Evolutionary conservation across 2,113 vertebrate genomes (phyloP), one percentile per base, ranked within the genome.

Genomic region (Protobothrops mucrosquamatus): DNA sequence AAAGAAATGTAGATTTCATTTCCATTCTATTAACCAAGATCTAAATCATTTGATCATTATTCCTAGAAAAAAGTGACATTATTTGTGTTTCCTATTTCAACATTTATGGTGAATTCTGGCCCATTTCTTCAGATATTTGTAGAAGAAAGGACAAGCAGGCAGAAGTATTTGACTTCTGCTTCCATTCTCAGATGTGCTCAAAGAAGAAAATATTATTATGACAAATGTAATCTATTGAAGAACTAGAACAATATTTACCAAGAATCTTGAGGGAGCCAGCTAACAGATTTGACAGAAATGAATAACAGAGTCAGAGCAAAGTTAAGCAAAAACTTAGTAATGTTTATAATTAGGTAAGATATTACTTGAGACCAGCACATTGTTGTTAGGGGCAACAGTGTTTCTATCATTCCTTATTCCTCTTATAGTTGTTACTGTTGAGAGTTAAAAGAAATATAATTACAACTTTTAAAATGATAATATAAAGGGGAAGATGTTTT

Each of bases 281-380:
- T 43, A 69, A 87, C 88, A 95, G 74, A 92, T 92, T 91, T 93
- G 61, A 92, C 24, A 93, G 90, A 94, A 94, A 85, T 88, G 0
- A 74, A 94, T 94, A 92, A 18, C 86, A 59, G 88, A 94, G 0
- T 0, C 24, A 90, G 7, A 81, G 69, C 3, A 94, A 95, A 96
- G 93, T 95, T 92, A 94, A 96, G 88, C 85, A 6, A 89, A 43
- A 96, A 95, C 88, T 96, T 61, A 88, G 4, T 3, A 48, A 87
- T n/a, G 24, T 57, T 43, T 74, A 22, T 23, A 81, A 61, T 85
- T 85, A 93, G 56, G 10, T 12, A 56, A 26, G 2, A 85, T 56
- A 6, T 11, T 43, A 43, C 56, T 34, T 4, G 20, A 81, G 34
- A 20, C 6, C n/a, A 81, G 34, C 24, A 51, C 4, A 12, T 6